Evolutionary conservation across 2,888 invertebrate genomes (phyloP).

Genomic region (Neoscelio sp.): DNA sequence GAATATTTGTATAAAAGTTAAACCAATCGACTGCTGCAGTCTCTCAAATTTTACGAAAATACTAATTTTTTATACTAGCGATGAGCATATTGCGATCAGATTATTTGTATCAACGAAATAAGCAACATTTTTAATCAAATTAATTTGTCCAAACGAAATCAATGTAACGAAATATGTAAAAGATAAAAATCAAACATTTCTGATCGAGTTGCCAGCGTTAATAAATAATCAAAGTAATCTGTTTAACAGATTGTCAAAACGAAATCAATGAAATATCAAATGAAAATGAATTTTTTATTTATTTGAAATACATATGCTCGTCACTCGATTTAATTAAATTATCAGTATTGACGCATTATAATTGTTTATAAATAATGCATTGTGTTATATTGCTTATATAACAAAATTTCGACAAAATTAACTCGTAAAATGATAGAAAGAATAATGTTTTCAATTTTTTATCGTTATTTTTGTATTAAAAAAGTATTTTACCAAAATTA

Average conservation of each 20-base stretch:
- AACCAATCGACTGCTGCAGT: constrained; percentile 63
- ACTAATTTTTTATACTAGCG: constrained; percentile 28
- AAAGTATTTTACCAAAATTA: too few species aligned
- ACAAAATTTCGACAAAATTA: constrained; percentile 14
- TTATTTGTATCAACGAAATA: constrained; percentile 1
- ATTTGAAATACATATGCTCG: constrained; percentile 31
- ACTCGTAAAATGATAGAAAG: constrained; percentile 44
- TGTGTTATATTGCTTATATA: too few species aligned
- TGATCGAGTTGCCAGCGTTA: too few species aligned
- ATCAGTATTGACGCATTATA: too few species aligned
- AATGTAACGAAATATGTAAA: background rate
- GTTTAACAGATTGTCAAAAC: too few species aligned
- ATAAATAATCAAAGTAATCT: too few species aligned
- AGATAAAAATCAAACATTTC: background rate
- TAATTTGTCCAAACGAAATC: background rate
- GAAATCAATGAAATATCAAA: too few species aligned
- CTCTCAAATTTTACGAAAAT: constrained; percentile 46
- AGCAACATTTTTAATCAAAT: constrained; percentile 1
- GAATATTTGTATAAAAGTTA: constrained; percentile 11
- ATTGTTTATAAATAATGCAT: too few species aligned
- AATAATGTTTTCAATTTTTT: constrained; percentile 10
- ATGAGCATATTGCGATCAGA: constrained; percentile 39
- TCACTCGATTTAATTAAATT: too few species aligned
- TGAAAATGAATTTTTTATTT: background rate
- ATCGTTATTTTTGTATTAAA: background rate